Evolutionary conservation across 2,888 invertebrate species (phyloP), one percentile per base, ranked within the genome.

Genomic region (Lithophane socia): DNA sequence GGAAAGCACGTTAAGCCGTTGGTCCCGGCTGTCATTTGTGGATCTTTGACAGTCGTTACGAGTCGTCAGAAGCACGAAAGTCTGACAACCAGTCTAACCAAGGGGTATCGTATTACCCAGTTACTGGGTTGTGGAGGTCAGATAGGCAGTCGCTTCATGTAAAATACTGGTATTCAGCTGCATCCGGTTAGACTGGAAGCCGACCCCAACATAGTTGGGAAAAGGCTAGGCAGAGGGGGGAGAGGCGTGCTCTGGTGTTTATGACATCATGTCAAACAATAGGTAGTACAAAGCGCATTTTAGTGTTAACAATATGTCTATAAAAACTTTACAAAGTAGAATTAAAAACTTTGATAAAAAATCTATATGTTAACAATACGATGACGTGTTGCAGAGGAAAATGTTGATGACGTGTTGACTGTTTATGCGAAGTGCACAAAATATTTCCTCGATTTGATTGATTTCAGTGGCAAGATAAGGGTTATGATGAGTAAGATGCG

Each of bases 401-500:
- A 72, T 65, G 13, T 21, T 8, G 24, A 67, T 75, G 64, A 80
- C 61, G 64, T 18, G 64, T 63, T 63, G 8, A 49, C 8, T 42
- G n/a, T 49, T 60, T 12, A 10, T 29, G 12, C 37, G 29, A 42
- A 54, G 9, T 44, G 47, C 9, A 56, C 7, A 54, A 29, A 54
- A 75, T 72, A 68, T 64, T 80, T 82, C 80, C 81, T 18, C 37
- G 58, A 56, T 4, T 61, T 61, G 37, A 75, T 84, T 18, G 71
- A 61, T 84, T 66, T 84, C 8, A 49, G 24, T 68, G 60, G 18
- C 52, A 72, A 65, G 82, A 82, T 82, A 84, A 75, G 54, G 24
- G 2, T 2, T 56, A 80, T 80, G 85, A 80, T 84, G 82, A 84
- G 56, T 82, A 75, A 56, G 21, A 56, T 71, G 24, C 47, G 21